A percentile compares a stretch with the other conserved stretches of the same genome.
Conservation (phyloP, 2,113 vertebrate species). For the Calonectris borealis region DNA sequence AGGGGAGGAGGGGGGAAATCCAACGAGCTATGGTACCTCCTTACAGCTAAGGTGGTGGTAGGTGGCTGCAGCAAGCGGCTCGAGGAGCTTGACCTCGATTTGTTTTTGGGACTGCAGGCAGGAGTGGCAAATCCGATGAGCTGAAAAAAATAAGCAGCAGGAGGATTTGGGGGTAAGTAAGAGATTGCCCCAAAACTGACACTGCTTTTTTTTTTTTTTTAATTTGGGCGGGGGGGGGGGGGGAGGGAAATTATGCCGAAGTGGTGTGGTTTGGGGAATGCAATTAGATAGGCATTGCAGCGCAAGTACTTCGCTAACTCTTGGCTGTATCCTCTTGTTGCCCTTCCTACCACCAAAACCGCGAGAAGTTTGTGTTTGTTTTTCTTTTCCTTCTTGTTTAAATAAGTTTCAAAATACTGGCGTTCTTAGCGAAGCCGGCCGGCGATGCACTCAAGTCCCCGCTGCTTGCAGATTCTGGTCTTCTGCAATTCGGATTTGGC, state of each 20-base stretch:
- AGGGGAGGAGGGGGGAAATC: not conserved
- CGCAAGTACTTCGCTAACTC: not conserved
- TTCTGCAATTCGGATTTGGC: not conserved
- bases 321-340: not conserved
- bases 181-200: not conserved
- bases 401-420: not conserved
- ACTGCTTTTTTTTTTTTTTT: not conserved
- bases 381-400: not conserved
- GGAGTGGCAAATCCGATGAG: not conserved
- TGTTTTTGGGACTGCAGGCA: not conserved
- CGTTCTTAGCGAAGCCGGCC: not conserved
- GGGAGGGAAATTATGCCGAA: not conserved
- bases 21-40: not conserved
- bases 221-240: not conserved
- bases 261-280: not conserved
- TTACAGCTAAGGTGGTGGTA: not conserved
- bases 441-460: not conserved
- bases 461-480: not conserved
- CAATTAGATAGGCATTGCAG: not conserved
- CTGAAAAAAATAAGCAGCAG: not conserved
- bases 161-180: constrained; percentile 32
- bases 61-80: not conserved
- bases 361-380: not conserved
- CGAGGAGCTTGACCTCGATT: not conserved
- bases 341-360: not conserved